Conservation (phyloP, 2,797 vertebrate genomes). For the Pangasius krempfi region DNA sequence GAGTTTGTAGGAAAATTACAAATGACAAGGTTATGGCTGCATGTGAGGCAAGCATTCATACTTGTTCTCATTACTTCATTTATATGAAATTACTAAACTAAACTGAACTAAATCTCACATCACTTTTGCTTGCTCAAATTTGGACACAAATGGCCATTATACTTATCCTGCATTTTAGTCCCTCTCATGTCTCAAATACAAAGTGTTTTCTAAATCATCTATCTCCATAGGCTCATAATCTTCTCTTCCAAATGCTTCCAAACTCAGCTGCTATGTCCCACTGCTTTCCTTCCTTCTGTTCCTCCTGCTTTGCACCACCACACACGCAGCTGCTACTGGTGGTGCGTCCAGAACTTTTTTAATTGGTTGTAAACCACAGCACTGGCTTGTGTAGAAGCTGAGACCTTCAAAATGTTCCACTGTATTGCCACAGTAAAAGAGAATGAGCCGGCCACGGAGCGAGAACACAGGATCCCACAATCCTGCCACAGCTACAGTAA, state of each 20-base stretch:
- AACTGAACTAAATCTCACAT: not conserved
- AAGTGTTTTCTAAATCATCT: not conserved
- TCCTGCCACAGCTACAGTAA: conserved; percentile 47
- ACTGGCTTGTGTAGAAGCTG: conserved; percentile 60
- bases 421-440: conserved; percentile 65
- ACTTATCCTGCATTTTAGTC: not conserved
- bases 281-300: conserved; percentile 28
- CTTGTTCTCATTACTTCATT: not conserved
- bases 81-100: not conserved
- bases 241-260: not conserved
- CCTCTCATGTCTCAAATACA: not conserved
- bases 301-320: conserved; percentile 34
- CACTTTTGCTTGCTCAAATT: not conserved
- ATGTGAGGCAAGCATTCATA: not conserved
- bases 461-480: conserved; percentile 53
- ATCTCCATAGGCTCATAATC: conserved; percentile 3
- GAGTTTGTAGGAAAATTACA: not conserved
- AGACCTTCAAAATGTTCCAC: conserved; percentile 65
- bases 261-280: conserved; percentile 17
- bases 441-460: conserved; percentile 51
- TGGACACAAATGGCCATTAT: not conserved
- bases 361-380: conserved; percentile 67
- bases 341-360: conserved; percentile 53
- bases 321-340: conserved; percentile 35
- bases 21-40: not conserved